Base-by-base conservation (phyloP, 2,113 vertebrate genomes). In the Penelope pileata region DNA sequence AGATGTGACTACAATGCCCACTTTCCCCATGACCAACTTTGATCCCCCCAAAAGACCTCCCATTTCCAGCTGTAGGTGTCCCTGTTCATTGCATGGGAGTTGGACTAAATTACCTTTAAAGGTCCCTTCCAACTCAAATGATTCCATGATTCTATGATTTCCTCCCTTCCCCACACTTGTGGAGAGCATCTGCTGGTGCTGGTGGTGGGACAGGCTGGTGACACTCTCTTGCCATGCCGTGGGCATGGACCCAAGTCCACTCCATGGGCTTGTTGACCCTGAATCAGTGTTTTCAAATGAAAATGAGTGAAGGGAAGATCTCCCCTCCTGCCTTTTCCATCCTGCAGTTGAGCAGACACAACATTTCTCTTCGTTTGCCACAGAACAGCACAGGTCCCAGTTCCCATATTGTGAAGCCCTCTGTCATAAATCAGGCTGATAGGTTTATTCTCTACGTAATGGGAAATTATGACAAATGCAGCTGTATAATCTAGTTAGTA, bases 381-480 rank as follows among this genome's bases (percentile, higher is more conserved):
- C 22, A 22, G 87, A 86, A 43, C 50, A 86, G 68, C 51, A 17
- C 86, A 95, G 90, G 88, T 90, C 93, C 73, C 85, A 6, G 79
- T 94, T 91, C 95, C 95, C 94, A 94, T 94, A 75, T 95, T 90
- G 91, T 93, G 91, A 64, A 96, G 91, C 60, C 18, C 77, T 90
- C 88, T 56, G 85, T 80, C 91, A 96, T 96, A 96, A 96, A 96
- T 96, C 96, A 97, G 95, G 30, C 73, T 96, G 96, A 95, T 93
- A 95, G 95, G 93, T 96, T 97, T 96, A 94, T 97, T 96, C 91
- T 96, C 93, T 94, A 95, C 80, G 90, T 96, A 97, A 96, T 96
- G 96, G 96, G 95, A 96, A 97, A 96, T 97, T 94, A 96, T 96
- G 95, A 97, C 94, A 96, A 94, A 95, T 95, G 90, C 90, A 96